These are phyloP conservation scores for Acropternis orthonyx DNA, from an alignment of 2,797 vertebrate species.

Conservation along the genomic window DNA sequence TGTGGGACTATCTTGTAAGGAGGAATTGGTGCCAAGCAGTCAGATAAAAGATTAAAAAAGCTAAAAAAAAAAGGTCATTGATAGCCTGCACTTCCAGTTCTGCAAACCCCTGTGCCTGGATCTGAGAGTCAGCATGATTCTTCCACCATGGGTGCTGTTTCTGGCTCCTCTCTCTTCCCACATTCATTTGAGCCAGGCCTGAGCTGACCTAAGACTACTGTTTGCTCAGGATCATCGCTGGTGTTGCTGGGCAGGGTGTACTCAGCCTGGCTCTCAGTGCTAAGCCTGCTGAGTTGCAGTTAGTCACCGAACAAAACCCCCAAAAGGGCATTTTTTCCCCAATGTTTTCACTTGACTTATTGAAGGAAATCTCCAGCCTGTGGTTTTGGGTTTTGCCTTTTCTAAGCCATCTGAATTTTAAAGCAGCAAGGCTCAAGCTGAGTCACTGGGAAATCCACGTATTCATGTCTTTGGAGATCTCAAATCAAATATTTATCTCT, in stretches of 20 bases:
- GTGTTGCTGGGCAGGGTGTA: neutral
- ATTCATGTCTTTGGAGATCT: neutral
- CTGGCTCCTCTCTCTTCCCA: neutral
- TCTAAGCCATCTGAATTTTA: conserved; percentile 20
- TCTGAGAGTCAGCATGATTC: neutral
- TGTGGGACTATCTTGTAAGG: neutral
- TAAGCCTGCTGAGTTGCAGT: neutral
- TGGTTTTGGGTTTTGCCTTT: conserved; percentile 1
- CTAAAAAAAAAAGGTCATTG: neutral
- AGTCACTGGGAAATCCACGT: neutral
- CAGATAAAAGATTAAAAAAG: neutral
- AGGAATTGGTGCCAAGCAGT: neutral
- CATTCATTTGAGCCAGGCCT: neutral
- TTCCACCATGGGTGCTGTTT: neutral
- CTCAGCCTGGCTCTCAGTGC: neutral
- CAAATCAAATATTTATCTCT: conserved; percentile 19
- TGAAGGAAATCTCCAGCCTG: conserved; percentile 9
- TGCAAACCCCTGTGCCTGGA: neutral
- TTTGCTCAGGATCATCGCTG: neutral
- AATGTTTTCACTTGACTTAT: conserved; percentile 17
- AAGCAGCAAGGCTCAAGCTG: conserved; percentile 7
- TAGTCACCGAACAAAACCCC: conserved; percentile 21
- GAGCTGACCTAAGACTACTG: neutral
- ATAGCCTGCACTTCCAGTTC: neutral
- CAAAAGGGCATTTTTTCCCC: neutral